These are phyloP conservation scores for Meloe dianella DNA, from an alignment of 2,888 invertebrate species.

Conservation along the genomic window DNA sequence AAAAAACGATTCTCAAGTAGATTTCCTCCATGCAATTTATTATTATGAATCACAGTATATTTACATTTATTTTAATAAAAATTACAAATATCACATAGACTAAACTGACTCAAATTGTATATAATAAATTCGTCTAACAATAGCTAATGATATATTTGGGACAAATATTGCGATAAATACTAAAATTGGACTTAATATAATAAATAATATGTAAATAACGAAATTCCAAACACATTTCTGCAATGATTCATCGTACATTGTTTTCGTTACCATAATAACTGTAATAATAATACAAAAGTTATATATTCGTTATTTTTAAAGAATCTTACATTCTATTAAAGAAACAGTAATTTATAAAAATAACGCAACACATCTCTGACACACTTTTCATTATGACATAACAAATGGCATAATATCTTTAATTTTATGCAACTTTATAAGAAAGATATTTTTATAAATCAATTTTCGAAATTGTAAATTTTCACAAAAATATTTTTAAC, in stretches of 20 bases:
- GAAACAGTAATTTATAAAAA: not conserved
- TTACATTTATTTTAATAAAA: not conserved
- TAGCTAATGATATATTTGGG: constrained; percentile 25
- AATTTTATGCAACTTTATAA: not conserved
- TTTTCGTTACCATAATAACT: constrained; percentile 26
- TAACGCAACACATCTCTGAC: constrained; percentile 26
- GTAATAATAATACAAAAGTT: no score
- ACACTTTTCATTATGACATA: constrained; percentile 23
- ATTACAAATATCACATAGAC: not conserved
- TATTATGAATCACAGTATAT: not conserved
- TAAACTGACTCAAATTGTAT: constrained; percentile 29
- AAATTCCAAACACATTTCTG: constrained; percentile 24
- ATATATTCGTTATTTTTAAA: no score
- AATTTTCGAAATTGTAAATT: not conserved
- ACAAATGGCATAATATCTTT: constrained; percentile 23
- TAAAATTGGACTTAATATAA: constrained; percentile 25
- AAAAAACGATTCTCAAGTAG: no score
- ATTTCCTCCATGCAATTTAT: no score
- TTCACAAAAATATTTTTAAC: no score
- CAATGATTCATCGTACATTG: constrained; percentile 27
- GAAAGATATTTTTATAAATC: not conserved
- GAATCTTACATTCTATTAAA: not conserved
- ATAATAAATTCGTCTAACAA: constrained; percentile 25
- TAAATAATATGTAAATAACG: constrained; percentile 21
- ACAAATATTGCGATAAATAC: constrained; percentile 28